Evolutionary conservation across 2,797 vertebrate species (phyloP).

Genomic region (Avahi laniger): DNA sequence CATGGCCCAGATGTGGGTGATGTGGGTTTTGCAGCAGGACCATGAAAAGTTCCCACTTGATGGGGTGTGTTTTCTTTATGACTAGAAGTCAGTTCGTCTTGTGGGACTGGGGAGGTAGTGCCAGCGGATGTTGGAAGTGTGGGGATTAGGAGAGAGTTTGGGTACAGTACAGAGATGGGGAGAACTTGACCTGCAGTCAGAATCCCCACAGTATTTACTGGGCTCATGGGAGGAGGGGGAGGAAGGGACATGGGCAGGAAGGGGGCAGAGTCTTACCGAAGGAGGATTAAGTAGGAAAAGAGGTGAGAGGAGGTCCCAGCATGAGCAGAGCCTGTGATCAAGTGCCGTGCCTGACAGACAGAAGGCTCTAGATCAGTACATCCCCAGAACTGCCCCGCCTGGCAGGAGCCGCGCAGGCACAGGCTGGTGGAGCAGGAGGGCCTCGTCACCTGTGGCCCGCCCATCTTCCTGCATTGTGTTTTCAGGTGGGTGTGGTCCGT

Average conservation of each 20-base stretch:
- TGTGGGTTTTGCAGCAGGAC: neutral
- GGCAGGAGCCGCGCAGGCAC: accelerated
- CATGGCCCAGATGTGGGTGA: neutral
- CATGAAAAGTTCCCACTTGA: too few relatives aligned
- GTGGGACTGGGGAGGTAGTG: neutral
- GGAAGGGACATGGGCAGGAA: neutral
- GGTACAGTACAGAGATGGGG: accelerated
- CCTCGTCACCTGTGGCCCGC: accelerated
- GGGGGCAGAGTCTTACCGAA: neutral
- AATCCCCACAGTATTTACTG: neutral
- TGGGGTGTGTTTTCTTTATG: neutral
- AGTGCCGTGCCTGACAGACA: neutral
- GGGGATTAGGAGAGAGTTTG: neutral
- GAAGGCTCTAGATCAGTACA: neutral
- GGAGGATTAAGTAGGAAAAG: neutral
- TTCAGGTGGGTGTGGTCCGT: neutral
- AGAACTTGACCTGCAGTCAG: neutral
- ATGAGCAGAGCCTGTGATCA: neutral
- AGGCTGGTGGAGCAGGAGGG: neutral
- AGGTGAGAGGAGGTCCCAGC: neutral
- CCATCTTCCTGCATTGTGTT: neutral
- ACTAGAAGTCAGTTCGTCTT: neutral
- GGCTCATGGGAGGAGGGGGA: too few relatives aligned
- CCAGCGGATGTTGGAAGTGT: too few relatives aligned
- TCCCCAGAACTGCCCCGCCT: accelerated